Evolutionary conservation across 2,113 vertebrate species (phyloP), one percentile per base, ranked within the genome.

Genomic region (Clarias magur): DNA sequence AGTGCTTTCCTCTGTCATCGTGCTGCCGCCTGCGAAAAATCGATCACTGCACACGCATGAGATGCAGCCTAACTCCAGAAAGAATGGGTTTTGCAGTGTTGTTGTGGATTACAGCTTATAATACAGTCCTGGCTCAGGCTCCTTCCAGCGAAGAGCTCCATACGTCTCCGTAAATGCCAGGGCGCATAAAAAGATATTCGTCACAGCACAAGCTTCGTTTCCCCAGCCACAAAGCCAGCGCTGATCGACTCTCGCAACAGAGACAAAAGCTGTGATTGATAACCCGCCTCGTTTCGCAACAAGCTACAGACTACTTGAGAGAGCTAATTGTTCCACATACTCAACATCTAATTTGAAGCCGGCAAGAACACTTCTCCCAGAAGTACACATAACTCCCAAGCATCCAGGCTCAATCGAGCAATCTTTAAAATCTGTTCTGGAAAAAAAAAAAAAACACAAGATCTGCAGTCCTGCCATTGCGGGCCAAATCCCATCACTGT

Each of bases 291-390:
- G 60, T 79, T 87, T 85, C 42, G 25, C 79, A 72, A 90, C 84
- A 83, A 75, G 80, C 68, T 30, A 80, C 68, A 78, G 79, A 88
- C 27, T 54, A 54, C 84, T 76, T 86, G 67, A 88, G 85, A 56
- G 42, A 87, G 78, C 85, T 88, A 90, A 90, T 87, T 88, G 89
- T 90, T 78, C 79, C 70, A 25, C 53, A 30, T 86, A 75, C 72
- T 80, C 81, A 84, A 62, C 82, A 85, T 87, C 67, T 86, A 83
- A 90, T 83, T 80, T 54, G 21, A 56, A 88, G 86, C 87, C 79
- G 85, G 48, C 48, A 62, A 72, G 82, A 88, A 88, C 81, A 67
- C 73, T 80, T 85, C 82, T 83, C 63, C 84, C 78, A 83, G 80
- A 81, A 90, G 86, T 82, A 59, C 89, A 82, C 65, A 48, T 53